Base-by-base conservation (phyloP, 2,113 vertebrate species). In the Pterophyllum scalare region DNA sequence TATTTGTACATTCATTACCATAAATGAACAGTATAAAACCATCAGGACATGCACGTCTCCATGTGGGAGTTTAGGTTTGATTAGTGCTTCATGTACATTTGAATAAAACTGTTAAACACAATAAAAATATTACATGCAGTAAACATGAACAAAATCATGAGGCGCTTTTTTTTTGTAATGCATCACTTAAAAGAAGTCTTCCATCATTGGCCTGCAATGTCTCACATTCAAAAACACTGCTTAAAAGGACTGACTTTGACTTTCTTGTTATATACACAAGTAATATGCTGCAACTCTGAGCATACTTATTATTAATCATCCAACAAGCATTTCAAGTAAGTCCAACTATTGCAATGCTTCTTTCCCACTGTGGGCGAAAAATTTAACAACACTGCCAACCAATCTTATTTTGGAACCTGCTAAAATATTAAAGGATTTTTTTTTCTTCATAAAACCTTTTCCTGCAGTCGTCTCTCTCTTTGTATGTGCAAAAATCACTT, bases 161-260 rank as follows among this genome's bases (percentile, higher is more conserved):
- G 33, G 43, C 7, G 2, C 40, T 52, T 49, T 61, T 28, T 64
- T 75, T 31, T 38, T 38, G 79, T 15, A 91, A 79, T 17, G 76
- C 40, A 70, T 86, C 61, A 79, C 43, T 87, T 54, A 83, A 81
- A 86, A 86, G 84, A 80, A 90, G 79, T 87, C 87, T 59, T 88
- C 88, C 90, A 92, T 85, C 92, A 95, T 95, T 96, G 95, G 79
- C 95, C 95, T 92, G 93, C 94, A 94, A 96, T 94, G 91, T 91
- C 83, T 67, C 75, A 81, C 83, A 89, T 82, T 84, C 49, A 87
- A 85, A 90, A 90, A 85, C 81, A 83, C 81, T 75, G 78, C 84
- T 80, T 72, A 75, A 62, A 82, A 62, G 52, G 28, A 88, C 86
- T 72, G 70, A 59, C 58, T 62, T 85, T 56, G 4, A 84, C 59